Evolutionary conservation across 2,797 vertebrate species (phyloP), one percentile per base, ranked within the genome.

Genomic region (Cirrhinus molitorella): DNA sequence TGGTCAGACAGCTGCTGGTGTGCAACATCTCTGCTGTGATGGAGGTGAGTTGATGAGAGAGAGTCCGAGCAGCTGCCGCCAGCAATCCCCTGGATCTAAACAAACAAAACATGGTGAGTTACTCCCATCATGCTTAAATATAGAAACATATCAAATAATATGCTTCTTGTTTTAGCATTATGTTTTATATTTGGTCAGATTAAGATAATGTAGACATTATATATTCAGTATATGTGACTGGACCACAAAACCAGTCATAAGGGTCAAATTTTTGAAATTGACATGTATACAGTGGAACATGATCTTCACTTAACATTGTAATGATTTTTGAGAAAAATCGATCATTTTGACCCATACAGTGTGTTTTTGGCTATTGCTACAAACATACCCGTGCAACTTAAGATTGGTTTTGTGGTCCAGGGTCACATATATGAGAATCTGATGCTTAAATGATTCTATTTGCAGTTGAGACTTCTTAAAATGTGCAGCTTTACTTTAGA

Each of bases 21-120:
- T 55, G 63, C 19, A 81, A 65, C 70, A 31, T 83, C 55, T 79
- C 73, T 66, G 31, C 67, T 65, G 73, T 75, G 70, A 87, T 86
- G 21, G 88, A 87, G 91, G 87, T 84, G 87, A 87, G 81, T 90
- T 84, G 90, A 92, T 94, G 93, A 95, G 75, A 90, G 74, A 59
- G 79, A 72, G 45, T 70, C 28, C 34, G 55, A 80, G 55, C 37
- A 73, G 59, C 76, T 73, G 37, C 45, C 51, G 28, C 17, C 71
- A 70, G 17, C 9, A 87, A 83, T 85, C 85, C 77, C 51, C 76
- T n/a, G 65, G 63, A 53, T 70, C 17, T 43, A 85, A 51, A 79
- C 51, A 88, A 78, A 67, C 77, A 88, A 92, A 95, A 92, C 88
- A 95, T 95, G 95, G 95, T 96, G 91, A 91, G 94, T 68, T 37